Percentiles rank a stretch among this genome's conserved stretches.
These are phyloP conservation scores for Columba livia DNA, from an alignment of 2,113 vertebrate genomes.

Conservation along the genomic window DNA sequence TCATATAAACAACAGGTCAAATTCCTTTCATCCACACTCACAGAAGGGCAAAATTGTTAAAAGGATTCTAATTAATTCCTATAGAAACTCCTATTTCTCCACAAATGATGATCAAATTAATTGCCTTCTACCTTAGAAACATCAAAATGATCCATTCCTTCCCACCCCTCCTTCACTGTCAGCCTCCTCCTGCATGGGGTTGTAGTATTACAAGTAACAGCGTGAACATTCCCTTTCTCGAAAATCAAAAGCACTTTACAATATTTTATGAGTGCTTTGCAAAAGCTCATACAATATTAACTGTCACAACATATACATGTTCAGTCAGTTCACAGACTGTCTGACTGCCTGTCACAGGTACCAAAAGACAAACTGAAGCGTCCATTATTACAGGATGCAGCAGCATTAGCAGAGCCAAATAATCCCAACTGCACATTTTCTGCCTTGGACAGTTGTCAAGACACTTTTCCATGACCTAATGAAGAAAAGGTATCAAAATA, in stretches of 20 bases:
- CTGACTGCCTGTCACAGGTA: neutral
- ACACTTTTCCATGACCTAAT: neutral
- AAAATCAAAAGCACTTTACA: neutral
- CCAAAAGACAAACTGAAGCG: neutral
- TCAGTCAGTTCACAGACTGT: neutral
- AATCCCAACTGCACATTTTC: rapidly evolving
- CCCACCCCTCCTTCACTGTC: neutral
- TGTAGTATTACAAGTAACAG: neutral
- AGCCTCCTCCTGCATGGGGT: neutral
- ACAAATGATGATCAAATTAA: neutral
- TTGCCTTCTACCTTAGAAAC: neutral
- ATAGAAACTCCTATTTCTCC: neutral
- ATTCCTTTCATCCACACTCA: neutral
- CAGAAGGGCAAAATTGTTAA: neutral
- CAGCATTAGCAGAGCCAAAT: neutral
- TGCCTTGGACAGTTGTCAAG: neutral
- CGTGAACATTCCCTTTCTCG: neutral
- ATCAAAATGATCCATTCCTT: neutral
- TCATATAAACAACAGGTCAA: neutral
- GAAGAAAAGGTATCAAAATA: neutral
- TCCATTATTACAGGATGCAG: neutral
- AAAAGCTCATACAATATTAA: neutral
- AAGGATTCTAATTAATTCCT: neutral
- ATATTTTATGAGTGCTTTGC: neutral
- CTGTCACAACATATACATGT: neutral